Evolutionary conservation across 35 echinoderm and acorn worm species (phyloP).

Genomic region (Anneissia japonica): DNA sequence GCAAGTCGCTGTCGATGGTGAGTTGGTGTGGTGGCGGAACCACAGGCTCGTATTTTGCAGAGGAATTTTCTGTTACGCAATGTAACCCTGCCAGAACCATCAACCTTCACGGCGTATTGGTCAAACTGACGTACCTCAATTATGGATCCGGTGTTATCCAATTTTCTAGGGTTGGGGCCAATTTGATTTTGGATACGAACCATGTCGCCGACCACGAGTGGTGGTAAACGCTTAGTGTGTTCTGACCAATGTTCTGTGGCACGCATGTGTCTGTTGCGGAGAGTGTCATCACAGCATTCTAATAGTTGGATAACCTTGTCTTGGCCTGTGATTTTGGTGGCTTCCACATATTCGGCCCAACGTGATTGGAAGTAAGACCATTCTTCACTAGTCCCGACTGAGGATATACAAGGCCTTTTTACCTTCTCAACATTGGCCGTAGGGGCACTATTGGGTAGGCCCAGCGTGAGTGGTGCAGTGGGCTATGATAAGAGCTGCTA

Average conservation of each 20-base stretch:
- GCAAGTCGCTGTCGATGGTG: too few species aligned
- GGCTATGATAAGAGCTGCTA: not conserved
- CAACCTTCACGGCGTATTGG: constrained; percentile 29
- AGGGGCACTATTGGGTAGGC: not conserved
- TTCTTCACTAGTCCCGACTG: not conserved
- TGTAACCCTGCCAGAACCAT: constrained; percentile 11
- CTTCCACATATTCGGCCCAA: not conserved
- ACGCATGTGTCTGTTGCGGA: not conserved
- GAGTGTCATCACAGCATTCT: constrained; percentile 9
- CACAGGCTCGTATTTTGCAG: not conserved
- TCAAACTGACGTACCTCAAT: constrained; percentile 27
- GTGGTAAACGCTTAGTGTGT: not conserved
- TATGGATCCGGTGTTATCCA: constrained; percentile 30
- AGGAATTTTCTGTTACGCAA: not conserved
- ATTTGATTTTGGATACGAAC: constrained; percentile 20
- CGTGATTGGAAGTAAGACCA: not conserved
- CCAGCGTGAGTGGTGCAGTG: not conserved
- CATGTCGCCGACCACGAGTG: constrained; percentile 8
- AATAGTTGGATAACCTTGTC: not conserved
- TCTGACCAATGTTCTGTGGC: not conserved
- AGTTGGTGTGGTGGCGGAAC: not conserved
- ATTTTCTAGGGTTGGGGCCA: constrained; percentile 29
- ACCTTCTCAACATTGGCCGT: not conserved
- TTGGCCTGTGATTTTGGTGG: too few species aligned
- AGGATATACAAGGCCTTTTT: not conserved